Evolutionary conservation across 2,113 vertebrate genomes (phyloP).

Genomic region (Sapayoa aenigma): DNA sequence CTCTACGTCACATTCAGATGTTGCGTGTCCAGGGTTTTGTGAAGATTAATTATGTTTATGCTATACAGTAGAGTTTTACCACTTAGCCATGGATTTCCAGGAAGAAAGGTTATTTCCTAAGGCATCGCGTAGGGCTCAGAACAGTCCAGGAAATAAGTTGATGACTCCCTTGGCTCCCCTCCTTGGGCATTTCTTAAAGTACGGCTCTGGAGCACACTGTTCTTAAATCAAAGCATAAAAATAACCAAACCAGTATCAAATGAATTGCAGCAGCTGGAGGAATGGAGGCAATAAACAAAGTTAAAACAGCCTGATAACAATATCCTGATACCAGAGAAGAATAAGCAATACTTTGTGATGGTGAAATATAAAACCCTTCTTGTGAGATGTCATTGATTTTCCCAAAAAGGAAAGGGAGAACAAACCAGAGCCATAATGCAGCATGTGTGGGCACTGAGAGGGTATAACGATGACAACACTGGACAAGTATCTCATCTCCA

Average conservation of each 20-base stretch:
- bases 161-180: background rate
- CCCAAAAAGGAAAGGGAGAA: conserved; percentile 36
- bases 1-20: background rate
- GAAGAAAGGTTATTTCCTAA: conserved; percentile 12
- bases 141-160: background rate
- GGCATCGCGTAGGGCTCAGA: background rate
- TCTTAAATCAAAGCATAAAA: conserved; percentile 47
- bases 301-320: background rate
- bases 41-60: background rate
- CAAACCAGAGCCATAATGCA: background rate
- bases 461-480: conserved; percentile 2
- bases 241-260: conserved; percentile 16
- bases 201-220: background rate
- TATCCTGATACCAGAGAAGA: background rate
- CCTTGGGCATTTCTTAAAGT: background rate
- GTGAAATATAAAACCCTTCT: background rate
- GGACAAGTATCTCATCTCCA: background rate
- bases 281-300: conserved; percentile 25
- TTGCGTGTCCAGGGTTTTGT: background rate
- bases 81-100: background rate
- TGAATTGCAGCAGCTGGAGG: conserved; percentile 3
- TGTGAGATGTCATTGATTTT: background rate
- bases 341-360: background rate
- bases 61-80: background rate
- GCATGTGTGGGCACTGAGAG: background rate